Evolutionary conservation across 2,888 invertebrate species (phyloP), one percentile per base, ranked within the genome.

Genomic region (Orchesella flavescens): DNA sequence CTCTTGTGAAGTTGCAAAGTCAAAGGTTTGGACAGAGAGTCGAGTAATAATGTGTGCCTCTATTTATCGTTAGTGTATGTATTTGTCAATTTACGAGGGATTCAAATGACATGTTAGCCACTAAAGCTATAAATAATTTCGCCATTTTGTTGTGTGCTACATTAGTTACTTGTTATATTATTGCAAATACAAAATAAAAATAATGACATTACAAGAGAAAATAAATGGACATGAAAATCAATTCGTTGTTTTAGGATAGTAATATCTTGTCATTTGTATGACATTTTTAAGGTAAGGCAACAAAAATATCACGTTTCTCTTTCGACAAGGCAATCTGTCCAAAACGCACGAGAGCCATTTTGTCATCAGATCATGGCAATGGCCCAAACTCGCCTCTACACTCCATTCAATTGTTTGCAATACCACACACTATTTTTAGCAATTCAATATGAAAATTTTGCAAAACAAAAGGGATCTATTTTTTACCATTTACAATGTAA

Each of bases 221-320:
- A 61, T n/a, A 65, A 65, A 44, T 65, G 43, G 43, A 34, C 65
- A 65, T 17, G 65, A 65, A 43, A n/a, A 19, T 65, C 44, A 43
- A 43, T 21, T 49, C 68, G 53, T 68, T 68, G 68, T 68, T 68
- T 68, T 49, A 71, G 53, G 34, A 24, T 23, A 55, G 23, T 12
- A 53, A 44, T 71, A 65, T 49, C 46, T 49, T 68, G 68, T 68
- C 68, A 68, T 43, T 68, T 71, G 34, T 53, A n/a, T 53, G 57
- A 55, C 71, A 57, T 75, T 63, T 73, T 63, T 49, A 75, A 75
- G 74, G 74, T 24, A 63, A 63, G 74, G 74, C 74, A 75, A 68
- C 19, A 49, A 61, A 61, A 34, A 13, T 9, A 13, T n/a, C 73
- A 65, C 63, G 74, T 75, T 75, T 75, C 63, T n/a, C 65, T 63